Evolutionary conservation across 2,888 invertebrate genomes (phyloP).

Genomic region (Agrotis clavis): DNA sequence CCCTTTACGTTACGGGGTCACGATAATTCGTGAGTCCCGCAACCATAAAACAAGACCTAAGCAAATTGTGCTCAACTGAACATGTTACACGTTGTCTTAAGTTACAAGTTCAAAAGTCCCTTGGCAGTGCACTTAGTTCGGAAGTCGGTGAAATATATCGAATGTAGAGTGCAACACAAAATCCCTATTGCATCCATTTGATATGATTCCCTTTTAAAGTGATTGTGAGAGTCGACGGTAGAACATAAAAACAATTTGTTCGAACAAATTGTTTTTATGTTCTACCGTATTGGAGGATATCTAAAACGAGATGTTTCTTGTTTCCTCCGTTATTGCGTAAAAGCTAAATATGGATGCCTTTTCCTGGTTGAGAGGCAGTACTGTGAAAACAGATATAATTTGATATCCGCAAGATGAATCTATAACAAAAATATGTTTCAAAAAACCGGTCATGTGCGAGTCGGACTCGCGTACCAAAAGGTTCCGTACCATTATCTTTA

Average conservation of each 20-base stretch:
- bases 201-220: constrained; percentile 2
- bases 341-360: too few species aligned
- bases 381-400: not conserved
- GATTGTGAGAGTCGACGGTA: too few species aligned
- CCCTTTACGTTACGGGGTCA: too few species aligned
- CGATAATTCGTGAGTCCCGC: too few species aligned
- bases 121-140: not conserved
- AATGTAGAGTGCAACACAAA: not conserved
- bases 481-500: too few species aligned
- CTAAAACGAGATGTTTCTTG: not conserved
- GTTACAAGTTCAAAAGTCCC: not conserved
- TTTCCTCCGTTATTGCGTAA: not conserved
- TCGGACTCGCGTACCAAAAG: too few species aligned
- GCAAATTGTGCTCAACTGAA: not conserved
- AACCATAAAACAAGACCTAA: too few species aligned
- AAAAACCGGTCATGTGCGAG: not conserved
- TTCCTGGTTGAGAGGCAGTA: not conserved
- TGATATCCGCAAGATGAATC: too few species aligned
- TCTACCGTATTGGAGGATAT: not conserved
- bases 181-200: constrained; percentile 5
- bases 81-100: not conserved
- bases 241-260: too few species aligned
- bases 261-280: constrained; percentile 1
- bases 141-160: not conserved
- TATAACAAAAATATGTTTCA: not conserved